Conservation (phyloP, 2,888 invertebrate species). For the Cryptocheilus praepositus region DNA sequence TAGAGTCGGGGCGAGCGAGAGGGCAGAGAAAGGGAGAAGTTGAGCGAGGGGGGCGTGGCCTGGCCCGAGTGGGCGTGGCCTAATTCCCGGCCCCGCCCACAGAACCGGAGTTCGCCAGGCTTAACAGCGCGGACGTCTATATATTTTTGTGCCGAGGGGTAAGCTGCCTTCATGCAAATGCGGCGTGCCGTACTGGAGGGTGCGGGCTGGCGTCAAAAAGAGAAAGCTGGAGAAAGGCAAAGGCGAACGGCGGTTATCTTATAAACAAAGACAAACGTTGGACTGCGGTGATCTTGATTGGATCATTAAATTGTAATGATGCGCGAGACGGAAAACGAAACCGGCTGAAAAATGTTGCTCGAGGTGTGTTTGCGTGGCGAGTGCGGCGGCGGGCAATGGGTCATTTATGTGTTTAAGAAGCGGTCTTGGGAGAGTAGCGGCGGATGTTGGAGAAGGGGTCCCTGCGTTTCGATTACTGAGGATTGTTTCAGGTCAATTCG, state of each 20-base stretch:
- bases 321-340: too few species aligned
- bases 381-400: too few species aligned
- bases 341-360: too few species aligned
- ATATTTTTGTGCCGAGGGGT: conserved; percentile 57
- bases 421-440: too few species aligned
- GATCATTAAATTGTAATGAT: background rate
- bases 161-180: conserved; percentile 56
- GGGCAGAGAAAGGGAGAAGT: conserved; percentile 35
- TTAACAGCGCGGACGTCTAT: conserved; percentile 30
- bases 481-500: too few species aligned
- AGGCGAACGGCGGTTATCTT: background rate
- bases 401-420: too few species aligned
- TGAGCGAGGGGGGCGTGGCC: conserved; percentile 47
- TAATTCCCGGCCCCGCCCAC: conserved; percentile 42
- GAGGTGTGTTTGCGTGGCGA: too few species aligned
- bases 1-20: conserved; percentile 18
- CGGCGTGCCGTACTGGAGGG: conserved; percentile 20
- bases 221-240: conserved; percentile 17
- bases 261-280: too few species aligned
- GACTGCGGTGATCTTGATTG: background rate
- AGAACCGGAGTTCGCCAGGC: conserved; percentile 16
- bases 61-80: conserved; percentile 21
- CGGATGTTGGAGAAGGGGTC: too few species aligned
- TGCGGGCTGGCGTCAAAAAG: background rate
- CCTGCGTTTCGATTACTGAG: too few species aligned